These are phyloP conservation scores for Mastigias papua DNA, from an alignment of 30 jellyfish, hydroid and myxozoan species.

Conservation along the genomic window DNA sequence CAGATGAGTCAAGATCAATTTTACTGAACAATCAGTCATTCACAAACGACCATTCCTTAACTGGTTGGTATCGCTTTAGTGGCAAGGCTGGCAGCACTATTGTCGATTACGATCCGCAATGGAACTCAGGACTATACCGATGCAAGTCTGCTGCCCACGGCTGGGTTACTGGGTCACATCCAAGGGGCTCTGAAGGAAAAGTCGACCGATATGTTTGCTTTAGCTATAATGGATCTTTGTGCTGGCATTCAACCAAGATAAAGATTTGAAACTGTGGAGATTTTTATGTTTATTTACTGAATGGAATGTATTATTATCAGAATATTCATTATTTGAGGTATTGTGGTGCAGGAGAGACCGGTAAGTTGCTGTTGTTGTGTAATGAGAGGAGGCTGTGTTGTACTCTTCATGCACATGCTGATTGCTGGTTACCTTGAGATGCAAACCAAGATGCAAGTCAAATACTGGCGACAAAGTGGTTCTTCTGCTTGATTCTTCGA, in stretches of 20 bases:
- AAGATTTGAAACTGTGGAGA: background rate
- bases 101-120: constrained; percentile 1
- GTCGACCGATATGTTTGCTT: constrained; percentile 3
- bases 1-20: constrained; percentile 8
- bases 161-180: constrained; percentile 11
- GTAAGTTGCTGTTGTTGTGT: background rate
- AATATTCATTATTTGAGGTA: background rate
- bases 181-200: background rate
- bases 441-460: no score
- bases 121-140: background rate
- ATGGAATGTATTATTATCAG: background rate
- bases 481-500: no score
- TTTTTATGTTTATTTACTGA: background rate
- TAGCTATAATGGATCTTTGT: background rate
- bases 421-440: background rate
- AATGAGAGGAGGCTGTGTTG: background rate
- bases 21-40: background rate
- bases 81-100: constrained; percentile 23
- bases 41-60: background rate
- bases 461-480: no score
- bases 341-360: constrained; percentile 21
- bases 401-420: background rate
- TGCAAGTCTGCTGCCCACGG: background rate
- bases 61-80: constrained; percentile 24
- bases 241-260: background rate